A percentile compares a stretch with the other conserved stretches of the same genome.
phyloP scores from a whole-genome alignment of 92 coral and sea anemone genomes.

The Palythoa heliodiscus region DNA sequence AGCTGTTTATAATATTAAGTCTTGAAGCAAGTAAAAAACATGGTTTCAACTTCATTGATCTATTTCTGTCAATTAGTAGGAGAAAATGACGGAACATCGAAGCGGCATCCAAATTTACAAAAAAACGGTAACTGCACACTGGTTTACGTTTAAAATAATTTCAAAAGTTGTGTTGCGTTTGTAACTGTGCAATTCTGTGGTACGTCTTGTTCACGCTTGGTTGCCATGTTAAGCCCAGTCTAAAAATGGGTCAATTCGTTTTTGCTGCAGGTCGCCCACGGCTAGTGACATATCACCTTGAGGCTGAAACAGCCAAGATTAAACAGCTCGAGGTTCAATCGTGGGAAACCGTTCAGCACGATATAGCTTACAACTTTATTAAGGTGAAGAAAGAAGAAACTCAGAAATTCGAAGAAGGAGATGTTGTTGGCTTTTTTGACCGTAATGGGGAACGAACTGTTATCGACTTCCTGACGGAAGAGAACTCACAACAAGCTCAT shows the following conservation, averaged over 20 bases:
- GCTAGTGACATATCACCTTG: constrained; percentile 42
- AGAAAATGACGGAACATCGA: neutral
- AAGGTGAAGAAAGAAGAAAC: constrained; percentile 55
- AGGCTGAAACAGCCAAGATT: constrained; percentile 73
- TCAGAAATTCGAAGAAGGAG: constrained; percentile 79
- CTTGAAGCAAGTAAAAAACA: too few relatives aligned
- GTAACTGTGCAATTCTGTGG: too few relatives aligned
- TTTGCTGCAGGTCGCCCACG: neutral
- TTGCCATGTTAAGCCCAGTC: too few relatives aligned
- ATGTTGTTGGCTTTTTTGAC: constrained; percentile 88
- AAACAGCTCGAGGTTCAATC: constrained; percentile 62
- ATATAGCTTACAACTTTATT: constrained; percentile 85
- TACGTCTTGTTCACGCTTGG: too few relatives aligned
- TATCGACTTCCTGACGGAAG: constrained; percentile 83
- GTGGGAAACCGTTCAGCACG: constrained; percentile 73
- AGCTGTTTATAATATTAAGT: too few relatives aligned
- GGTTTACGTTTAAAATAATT: too few relatives aligned
- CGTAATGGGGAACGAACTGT: constrained; percentile 68
- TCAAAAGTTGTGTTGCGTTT: too few relatives aligned
- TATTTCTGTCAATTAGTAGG: neutral
- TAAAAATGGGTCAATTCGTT: neutral
- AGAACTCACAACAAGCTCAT: constrained; percentile 67
- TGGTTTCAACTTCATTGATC: neutral
- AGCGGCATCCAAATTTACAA: neutral
- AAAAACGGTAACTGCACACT: neutral